Conservation (phyloP, 1,140 invertebrate genomes). For the Drosophila kikkawai region DNA sequence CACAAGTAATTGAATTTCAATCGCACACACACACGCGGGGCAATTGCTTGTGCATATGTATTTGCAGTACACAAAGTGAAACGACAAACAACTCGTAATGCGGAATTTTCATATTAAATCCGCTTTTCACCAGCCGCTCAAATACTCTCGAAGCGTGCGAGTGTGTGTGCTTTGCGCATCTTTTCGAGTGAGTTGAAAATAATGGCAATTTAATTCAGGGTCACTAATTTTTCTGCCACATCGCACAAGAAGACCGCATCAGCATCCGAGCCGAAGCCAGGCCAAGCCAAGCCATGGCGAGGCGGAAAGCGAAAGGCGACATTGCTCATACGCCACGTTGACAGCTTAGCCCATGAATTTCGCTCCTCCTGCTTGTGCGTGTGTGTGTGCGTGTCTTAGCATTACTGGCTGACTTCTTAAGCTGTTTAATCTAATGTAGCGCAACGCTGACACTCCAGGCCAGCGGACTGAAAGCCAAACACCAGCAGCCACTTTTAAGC, state of each 20-base stretch:
- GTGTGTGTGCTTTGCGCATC: conserved; percentile 53
- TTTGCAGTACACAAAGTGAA: conserved; percentile 65
- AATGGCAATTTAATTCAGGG: conserved; percentile 84
- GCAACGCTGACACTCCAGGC: conserved; percentile 55
- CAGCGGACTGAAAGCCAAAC: conserved; percentile 54
- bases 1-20: conserved; percentile 83
- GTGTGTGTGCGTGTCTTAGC: conserved; percentile 29
- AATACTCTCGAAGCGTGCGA: conserved; percentile 45
- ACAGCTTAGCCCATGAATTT: conserved; percentile 62
- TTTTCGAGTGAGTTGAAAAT: conserved; percentile 81
- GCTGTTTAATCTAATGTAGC: conserved; percentile 79
- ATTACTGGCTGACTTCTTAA: conserved; percentile 70
- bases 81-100: conserved; percentile 81
- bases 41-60: conserved; percentile 37
- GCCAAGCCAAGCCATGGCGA: conserved; percentile 23
- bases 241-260: conserved; percentile 70
- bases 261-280: conserved; percentile 25
- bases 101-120: conserved; percentile 83
- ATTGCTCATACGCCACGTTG: conserved; percentile 72
- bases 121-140: conserved; percentile 72
- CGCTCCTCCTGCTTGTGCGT: conserved; percentile 1
- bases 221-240: conserved; percentile 83
- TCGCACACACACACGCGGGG: conserved; percentile 55
- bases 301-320: conserved; percentile 34
- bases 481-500: conserved; percentile 74